Conservation (phyloP, 2,113 vertebrate genomes). For the Oncorhynchus gorbuscha region DNA sequence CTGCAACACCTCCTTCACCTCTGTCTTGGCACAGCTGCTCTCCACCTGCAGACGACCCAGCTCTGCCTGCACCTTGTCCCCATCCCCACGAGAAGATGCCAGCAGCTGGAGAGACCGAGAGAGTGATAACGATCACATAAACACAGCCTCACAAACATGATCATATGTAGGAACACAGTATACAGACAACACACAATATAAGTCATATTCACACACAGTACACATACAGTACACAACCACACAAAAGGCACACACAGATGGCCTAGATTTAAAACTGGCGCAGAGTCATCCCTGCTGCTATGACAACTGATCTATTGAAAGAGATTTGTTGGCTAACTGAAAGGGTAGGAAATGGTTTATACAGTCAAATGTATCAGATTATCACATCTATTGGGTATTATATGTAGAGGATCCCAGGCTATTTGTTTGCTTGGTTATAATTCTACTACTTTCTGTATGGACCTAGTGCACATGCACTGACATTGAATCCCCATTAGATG, state of each 20-base stretch:
- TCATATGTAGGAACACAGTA: background rate
- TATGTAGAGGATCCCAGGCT: background rate
- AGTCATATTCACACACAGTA: no score
- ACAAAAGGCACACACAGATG: background rate
- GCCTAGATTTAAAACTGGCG: background rate
- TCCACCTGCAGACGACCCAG: conserved; percentile 82
- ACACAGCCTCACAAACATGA: background rate
- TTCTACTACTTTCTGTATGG: background rate
- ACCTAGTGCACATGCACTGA: no score
- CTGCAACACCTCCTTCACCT: conserved; percentile 89
- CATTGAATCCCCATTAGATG: background rate
- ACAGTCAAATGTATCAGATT: background rate
- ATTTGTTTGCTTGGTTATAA: background rate
- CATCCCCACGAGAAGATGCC: conserved; percentile 81
- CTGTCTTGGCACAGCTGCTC: conserved; percentile 84
- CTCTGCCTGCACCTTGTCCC: conserved; percentile 84
- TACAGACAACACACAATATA: no score
- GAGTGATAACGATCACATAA: background rate
- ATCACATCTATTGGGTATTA: background rate
- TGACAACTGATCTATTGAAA: background rate
- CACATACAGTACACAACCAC: background rate
- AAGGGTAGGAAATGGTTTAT: background rate
- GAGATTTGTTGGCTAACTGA: background rate
- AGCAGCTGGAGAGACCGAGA: conserved; percentile 67
- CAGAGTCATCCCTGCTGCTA: background rate